A percentile compares a stretch with the other conserved stretches of the same genome.
phyloP scores from a whole-genome alignment of 2,113 vertebrate genomes.

The Scomber japonicus region DNA sequence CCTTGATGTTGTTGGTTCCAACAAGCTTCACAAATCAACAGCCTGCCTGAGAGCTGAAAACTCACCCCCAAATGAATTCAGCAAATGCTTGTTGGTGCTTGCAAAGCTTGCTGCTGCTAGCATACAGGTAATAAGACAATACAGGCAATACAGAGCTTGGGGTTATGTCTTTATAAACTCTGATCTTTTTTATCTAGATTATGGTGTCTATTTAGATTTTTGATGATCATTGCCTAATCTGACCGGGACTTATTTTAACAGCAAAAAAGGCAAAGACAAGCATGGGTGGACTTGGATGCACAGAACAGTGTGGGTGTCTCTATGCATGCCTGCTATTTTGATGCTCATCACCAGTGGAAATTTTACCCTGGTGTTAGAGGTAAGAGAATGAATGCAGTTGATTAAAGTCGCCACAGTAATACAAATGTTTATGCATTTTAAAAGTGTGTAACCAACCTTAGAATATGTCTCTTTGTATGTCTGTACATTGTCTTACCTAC shows the following conservation, averaged over 20 bases:
- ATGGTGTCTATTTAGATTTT: background rate
- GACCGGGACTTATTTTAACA: too few species aligned
- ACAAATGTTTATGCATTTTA: slow-evolving; percentile 3
- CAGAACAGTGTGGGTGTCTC: too few species aligned
- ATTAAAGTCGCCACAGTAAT: slow-evolving; percentile 7
- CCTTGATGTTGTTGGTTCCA: background rate
- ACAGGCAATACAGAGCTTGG: background rate
- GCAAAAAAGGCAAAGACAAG: too few species aligned
- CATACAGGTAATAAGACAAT: background rate
- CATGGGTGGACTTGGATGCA: too few species aligned
- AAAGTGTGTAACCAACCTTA: slow-evolving; percentile 12
- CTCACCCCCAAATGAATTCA: background rate
- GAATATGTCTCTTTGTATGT: slow-evolving; percentile 5
- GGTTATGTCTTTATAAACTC: background rate
- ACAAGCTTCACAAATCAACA: background rate
- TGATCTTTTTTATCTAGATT: too few species aligned
- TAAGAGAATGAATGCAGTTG: background rate
- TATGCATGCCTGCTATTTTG: too few species aligned
- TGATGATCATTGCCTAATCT: too few species aligned
- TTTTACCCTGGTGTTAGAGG: too few species aligned
- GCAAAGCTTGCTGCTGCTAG: background rate
- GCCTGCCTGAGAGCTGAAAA: background rate
- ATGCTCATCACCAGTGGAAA: background rate
- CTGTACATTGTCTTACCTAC: background rate
- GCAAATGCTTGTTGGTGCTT: background rate